A percentile compares a stretch with the other conserved stretches of the same genome.
Evolutionary conservation across 2,888 invertebrate genomes (phyloP).

Genomic region (Tanytarsus gracilentus): DNA sequence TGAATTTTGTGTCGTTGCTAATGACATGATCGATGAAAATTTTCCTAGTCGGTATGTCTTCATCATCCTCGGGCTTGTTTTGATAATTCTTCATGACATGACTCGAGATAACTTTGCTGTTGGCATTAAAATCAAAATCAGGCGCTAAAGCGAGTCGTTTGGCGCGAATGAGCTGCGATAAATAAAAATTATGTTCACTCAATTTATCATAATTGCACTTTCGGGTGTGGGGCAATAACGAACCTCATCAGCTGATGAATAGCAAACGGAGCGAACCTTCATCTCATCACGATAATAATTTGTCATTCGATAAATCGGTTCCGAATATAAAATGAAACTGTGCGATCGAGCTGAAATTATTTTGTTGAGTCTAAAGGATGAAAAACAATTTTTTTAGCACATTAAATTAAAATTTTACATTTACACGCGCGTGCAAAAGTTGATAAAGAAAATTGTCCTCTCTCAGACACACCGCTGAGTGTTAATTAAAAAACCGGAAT

Average conservation of each 20-base stretch:
- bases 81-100: neutral
- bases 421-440: too few species aligned
- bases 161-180: neutral
- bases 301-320: constrained; percentile 19
- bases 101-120: neutral
- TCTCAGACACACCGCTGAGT: neutral
- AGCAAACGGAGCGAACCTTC: constrained; percentile 5
- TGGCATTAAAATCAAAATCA: neutral
- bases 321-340: constrained; percentile 6
- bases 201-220: too few species aligned
- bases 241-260: constrained; percentile 8
- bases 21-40: constrained; percentile 28
- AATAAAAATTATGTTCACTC: neutral
- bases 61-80: neutral
- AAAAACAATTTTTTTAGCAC: neutral
- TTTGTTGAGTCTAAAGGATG: constrained; percentile 5
- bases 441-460: too few species aligned
- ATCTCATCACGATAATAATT: constrained; percentile 23
- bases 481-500: constrained; percentile 1
- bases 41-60: constrained; percentile 18
- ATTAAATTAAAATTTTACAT: neutral
- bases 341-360: constrained; percentile 17
- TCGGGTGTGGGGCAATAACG: too few species aligned
- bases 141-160: neutral
- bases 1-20: constrained; percentile 26